These are phyloP conservation scores for Squalus acanthias DNA, from an alignment of 2,797 vertebrate species.

Conservation along the genomic window DNA sequence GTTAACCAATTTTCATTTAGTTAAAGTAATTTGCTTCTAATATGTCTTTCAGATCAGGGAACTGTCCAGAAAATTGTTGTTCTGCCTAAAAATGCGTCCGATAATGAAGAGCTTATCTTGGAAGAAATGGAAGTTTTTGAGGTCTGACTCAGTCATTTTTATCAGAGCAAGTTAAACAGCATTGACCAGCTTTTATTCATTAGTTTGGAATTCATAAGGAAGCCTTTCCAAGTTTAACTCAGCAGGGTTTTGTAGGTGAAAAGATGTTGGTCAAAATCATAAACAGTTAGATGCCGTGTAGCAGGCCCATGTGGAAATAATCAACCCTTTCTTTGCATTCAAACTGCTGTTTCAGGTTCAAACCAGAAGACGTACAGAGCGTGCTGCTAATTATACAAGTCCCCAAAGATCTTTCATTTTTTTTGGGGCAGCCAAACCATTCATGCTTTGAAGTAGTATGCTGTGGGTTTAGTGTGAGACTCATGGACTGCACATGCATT, in stretches of 20 bases:
- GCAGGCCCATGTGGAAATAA: slow-evolving; percentile 28
- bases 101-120: slow-evolving; percentile 84
- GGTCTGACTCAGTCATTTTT: slow-evolving; percentile 61
- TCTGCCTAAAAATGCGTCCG: slow-evolving; percentile 77
- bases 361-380: slow-evolving; percentile 5
- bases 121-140: slow-evolving; percentile 96
- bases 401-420: slow-evolving; percentile 13
- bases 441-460: slow-evolving; percentile 7
- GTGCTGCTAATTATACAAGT: slow-evolving; percentile 36
- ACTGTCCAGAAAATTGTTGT: slow-evolving; percentile 92
- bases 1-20: not conserved
- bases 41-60: slow-evolving; percentile 72
- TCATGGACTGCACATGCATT: not conserved
- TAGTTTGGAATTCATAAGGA: slow-evolving; percentile 4
- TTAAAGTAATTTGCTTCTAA: not conserved
- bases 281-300: not conserved
- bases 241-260: not conserved
- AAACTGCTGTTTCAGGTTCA: slow-evolving; percentile 3
- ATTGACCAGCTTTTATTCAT: not conserved
- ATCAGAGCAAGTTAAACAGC: not conserved
- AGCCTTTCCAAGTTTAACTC: slow-evolving; percentile 16
- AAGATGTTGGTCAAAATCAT: not conserved
- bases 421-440: not conserved
- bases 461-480: not conserved
- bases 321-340: not conserved